These are phyloP conservation scores for Polymixis flavicincta DNA, from an alignment of 2,888 invertebrate genomes.

Conservation along the genomic window DNA sequence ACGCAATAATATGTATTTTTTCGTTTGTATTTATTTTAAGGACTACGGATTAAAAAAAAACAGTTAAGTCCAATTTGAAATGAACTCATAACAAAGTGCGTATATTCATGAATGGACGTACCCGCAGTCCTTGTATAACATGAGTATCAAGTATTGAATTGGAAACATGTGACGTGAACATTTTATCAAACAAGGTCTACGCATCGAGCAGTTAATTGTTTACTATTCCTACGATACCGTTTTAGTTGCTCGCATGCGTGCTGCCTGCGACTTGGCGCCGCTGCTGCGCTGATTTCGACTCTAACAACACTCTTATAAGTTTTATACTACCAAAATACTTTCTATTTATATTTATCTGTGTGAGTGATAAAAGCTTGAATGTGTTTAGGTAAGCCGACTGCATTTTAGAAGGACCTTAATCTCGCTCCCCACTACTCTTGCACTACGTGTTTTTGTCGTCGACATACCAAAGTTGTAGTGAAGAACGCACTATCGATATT, in stretches of 20 bases:
- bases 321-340: constrained; percentile 68
- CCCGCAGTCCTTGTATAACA: constrained; percentile 70
- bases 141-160: constrained; percentile 72
- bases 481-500: constrained; percentile 74
- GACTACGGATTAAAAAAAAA: constrained; percentile 25
- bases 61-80: constrained; percentile 27
- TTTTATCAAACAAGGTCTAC: constrained; percentile 83
- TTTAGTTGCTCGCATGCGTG: constrained; percentile 82
- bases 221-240: constrained; percentile 86
- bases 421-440: constrained; percentile 80
- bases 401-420: constrained; percentile 87
- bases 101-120: constrained; percentile 64
- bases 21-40: constrained; percentile 34
- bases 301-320: constrained; percentile 73
- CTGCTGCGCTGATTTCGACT: constrained; percentile 69
- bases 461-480: constrained; percentile 82
- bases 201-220: constrained; percentile 85
- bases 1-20: constrained; percentile 67
- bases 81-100: constrained; percentile 43
- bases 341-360: constrained; percentile 73
- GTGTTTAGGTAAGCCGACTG: constrained; percentile 84
- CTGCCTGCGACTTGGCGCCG: constrained; percentile 72
- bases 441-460: constrained; percentile 83
- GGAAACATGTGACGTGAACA: constrained; percentile 79
- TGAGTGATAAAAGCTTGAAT: constrained; percentile 82